These are phyloP conservation scores for Porites rus DNA, from an alignment of 92 coral and sea anemone species.

Conservation along the genomic window DNA sequence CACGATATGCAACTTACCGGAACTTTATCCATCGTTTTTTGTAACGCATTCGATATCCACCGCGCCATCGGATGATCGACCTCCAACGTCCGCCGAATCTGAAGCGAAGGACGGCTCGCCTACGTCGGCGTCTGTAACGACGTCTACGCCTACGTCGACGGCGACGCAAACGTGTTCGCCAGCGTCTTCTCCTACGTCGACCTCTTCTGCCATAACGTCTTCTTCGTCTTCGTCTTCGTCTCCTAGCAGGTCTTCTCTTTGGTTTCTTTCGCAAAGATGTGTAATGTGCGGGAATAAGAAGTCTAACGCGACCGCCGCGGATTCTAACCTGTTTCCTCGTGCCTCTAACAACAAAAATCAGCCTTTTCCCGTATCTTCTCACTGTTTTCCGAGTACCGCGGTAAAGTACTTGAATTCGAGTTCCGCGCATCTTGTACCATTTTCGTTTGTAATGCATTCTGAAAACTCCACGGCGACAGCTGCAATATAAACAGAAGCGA, in stretches of 20 bases:
- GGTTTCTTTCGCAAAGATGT: slow-evolving; percentile 7
- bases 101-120: slow-evolving; percentile 24
- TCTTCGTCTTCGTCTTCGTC: slow-evolving; percentile 4
- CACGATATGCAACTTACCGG: slow-evolving; percentile 9
- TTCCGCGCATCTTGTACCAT: background rate
- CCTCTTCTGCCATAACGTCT: slow-evolving; percentile 26
- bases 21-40: slow-evolving; percentile 21
- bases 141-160: slow-evolving; percentile 47
- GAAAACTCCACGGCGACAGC: slow-evolving; percentile 12
- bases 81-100: slow-evolving; percentile 33
- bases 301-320: background rate
- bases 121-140: slow-evolving; percentile 28
- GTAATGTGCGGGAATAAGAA: slow-evolving; percentile 14
- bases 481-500: background rate
- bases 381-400: background rate
- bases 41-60: slow-evolving; percentile 29
- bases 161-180: slow-evolving; percentile 39
- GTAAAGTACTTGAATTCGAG: background rate
- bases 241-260: slow-evolving; percentile 12
- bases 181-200: slow-evolving; percentile 15
- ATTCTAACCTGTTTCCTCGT: slow-evolving; percentile 4
- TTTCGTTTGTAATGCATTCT: background rate
- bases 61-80: slow-evolving; percentile 30
- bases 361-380: background rate
- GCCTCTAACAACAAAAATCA: background rate